Evolutionary conservation across 1,140 invertebrate genomes (phyloP).

Genomic region (Drosophila burlai): DNA sequence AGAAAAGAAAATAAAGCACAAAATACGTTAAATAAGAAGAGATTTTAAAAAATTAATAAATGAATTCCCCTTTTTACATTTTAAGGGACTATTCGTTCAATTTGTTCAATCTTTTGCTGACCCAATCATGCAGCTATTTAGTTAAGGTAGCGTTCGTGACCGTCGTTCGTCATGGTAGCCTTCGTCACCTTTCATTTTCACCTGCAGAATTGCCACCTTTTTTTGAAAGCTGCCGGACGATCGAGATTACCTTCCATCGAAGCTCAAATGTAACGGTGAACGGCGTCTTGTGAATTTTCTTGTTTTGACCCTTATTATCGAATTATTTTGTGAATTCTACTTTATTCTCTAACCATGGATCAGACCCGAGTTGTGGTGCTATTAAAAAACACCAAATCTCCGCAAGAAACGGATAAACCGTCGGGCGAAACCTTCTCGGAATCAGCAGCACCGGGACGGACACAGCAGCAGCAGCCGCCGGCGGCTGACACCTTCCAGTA

Average conservation of each 20-base stretch:
- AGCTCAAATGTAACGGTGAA: conserved; percentile 28
- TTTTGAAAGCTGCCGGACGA: neutral
- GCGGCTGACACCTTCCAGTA: conserved; percentile 6
- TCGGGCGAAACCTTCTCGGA: neutral
- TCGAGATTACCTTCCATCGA: neutral
- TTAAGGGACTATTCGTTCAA: no score
- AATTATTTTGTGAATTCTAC: neutral
- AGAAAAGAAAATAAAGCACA: neutral
- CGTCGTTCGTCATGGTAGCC: neutral
- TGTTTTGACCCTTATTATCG: neutral
- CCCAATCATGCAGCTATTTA: neutral
- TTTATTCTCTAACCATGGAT: conserved; percentile 6
- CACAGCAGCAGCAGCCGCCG: neutral
- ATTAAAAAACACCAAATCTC: conserved; percentile 1
- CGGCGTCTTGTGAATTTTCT: neutral
- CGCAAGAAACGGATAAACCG: neutral
- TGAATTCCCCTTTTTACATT: no score
- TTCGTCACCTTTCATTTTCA: neutral
- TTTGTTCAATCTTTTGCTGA: no score
- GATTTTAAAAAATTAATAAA: neutral
- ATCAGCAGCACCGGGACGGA: neutral
- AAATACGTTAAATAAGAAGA: neutral
- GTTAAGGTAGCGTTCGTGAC: neutral
- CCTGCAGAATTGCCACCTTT: neutral
- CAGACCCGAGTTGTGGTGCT: conserved; percentile 44